phyloP scores from a whole-genome alignment of 2,888 invertebrate species.

The Cataglyphis rosenhaueri region DNA sequence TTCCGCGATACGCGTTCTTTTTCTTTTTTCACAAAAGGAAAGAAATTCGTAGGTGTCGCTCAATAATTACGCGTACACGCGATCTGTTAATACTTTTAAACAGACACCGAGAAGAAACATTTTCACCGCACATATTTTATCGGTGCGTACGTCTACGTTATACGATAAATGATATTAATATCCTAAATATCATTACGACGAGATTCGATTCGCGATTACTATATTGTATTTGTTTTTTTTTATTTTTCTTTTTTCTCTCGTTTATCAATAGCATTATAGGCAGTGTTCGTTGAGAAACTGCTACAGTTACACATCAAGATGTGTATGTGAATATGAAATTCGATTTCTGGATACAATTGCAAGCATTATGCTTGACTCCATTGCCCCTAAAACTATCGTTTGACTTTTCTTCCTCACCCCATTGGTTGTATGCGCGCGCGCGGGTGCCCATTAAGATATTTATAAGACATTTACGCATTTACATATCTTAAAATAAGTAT shows the following conservation, averaged over 20 bases:
- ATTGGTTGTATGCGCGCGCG: slow-evolving; percentile 16
- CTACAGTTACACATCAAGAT: slow-evolving; percentile 61
- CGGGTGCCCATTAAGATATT: slow-evolving; percentile 42
- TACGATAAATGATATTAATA: slow-evolving; percentile 48
- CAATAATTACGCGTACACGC: slow-evolving; percentile 33
- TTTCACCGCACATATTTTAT: slow-evolving; percentile 36
- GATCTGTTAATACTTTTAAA: slow-evolving; percentile 48
- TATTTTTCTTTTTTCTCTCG: slow-evolving; percentile 16
- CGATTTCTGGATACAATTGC: slow-evolving; percentile 40
- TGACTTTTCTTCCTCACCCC: neutral
- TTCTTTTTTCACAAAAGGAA: slow-evolving; percentile 59
- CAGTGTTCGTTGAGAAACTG: slow-evolving; percentile 76
- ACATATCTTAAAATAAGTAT: slow-evolving; percentile 52
- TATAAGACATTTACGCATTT: slow-evolving; percentile 47
- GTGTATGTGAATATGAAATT: slow-evolving; percentile 24
- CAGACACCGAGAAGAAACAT: slow-evolving; percentile 47
- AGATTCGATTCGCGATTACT: slow-evolving; percentile 58
- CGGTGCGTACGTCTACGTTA: slow-evolving; percentile 40
- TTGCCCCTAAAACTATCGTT: slow-evolving; percentile 37
- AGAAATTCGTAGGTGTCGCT: slow-evolving; percentile 66
- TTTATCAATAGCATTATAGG: slow-evolving; percentile 66
- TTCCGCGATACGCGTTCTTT: slow-evolving; percentile 49
- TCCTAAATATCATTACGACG: slow-evolving; percentile 54
- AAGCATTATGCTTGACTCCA: slow-evolving; percentile 3
- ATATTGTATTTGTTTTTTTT: slow-evolving; percentile 28